Evolutionary conservation across 2,888 invertebrate species (phyloP).

Genomic region (Cephus sareptanus): DNA sequence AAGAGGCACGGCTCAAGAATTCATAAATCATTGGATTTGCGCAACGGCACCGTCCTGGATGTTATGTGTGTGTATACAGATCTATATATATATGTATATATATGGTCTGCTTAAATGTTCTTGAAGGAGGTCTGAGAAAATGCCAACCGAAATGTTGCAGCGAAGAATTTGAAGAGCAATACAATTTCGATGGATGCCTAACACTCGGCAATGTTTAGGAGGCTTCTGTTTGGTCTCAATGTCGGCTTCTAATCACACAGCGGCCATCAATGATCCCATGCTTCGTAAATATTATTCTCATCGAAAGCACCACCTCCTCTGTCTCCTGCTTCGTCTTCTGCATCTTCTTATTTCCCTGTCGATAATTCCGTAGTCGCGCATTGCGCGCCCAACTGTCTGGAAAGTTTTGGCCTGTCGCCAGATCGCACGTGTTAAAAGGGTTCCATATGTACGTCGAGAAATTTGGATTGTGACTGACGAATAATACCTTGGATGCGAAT

Average conservation of each 20-base stretch:
- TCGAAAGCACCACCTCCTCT: conserved; percentile 21
- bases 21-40: conserved; percentile 1
- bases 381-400: conserved; percentile 60
- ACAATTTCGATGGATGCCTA: background rate
- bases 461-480: background rate
- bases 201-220: background rate
- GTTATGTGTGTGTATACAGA: background rate
- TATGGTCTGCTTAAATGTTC: background rate
- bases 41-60: background rate
- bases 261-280: background rate
- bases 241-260: background rate
- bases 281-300: conserved; percentile 46
- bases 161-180: background rate
- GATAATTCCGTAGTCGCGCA: conserved; percentile 30
- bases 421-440: conserved; percentile 23
- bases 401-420: conserved; percentile 59
- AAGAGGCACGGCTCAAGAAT: background rate
- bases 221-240: conserved; percentile 1
- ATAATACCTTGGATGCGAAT: background rate
- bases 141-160: background rate
- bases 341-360: conserved; percentile 28
- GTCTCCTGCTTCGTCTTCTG: background rate
- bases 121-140: background rate
- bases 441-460: background rate
- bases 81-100: background rate